These are phyloP conservation scores for Pontoporia blainvillei DNA, from an alignment of 2,113 vertebrate genomes.

Conservation along the genomic window DNA sequence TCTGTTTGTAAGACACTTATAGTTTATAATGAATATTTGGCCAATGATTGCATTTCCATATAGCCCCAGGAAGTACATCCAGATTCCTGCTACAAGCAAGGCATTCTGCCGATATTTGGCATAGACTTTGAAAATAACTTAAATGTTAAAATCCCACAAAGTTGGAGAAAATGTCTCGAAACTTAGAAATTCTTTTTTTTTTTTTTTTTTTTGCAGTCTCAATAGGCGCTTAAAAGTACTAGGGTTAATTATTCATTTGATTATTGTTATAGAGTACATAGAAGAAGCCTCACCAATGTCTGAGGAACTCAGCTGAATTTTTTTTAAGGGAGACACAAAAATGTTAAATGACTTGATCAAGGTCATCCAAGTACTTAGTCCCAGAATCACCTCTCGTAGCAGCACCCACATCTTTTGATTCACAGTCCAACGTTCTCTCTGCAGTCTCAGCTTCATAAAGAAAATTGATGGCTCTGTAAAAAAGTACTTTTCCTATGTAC, in stretches of 20 bases:
- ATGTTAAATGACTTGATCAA: slow-evolving; percentile 8
- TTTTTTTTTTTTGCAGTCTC: background rate
- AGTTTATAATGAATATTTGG: background rate
- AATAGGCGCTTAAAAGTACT: background rate
- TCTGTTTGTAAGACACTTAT: background rate
- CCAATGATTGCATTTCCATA: background rate
- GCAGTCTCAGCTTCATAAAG: background rate
- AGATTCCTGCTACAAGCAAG: background rate
- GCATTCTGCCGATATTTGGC: background rate
- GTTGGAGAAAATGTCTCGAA: background rate
- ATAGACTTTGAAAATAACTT: background rate
- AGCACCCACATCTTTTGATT: background rate
- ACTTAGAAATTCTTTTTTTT: background rate
- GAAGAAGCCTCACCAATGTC: background rate
- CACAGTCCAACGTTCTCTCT: background rate
- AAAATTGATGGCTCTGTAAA: slow-evolving; percentile 44
- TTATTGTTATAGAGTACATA: background rate
- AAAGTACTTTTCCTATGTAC: slow-evolving; percentile 27
- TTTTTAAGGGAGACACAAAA: background rate
- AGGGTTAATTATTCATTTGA: background rate
- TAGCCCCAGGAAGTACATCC: background rate
- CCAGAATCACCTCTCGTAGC: background rate
- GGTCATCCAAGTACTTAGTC: background rate
- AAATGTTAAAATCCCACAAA: background rate
- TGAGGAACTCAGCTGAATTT: background rate